Percentiles rank a stretch among this genome's conserved stretches.
Conservation (phyloP, 2,888 invertebrate species). For the Oasisia sp. region DNA sequence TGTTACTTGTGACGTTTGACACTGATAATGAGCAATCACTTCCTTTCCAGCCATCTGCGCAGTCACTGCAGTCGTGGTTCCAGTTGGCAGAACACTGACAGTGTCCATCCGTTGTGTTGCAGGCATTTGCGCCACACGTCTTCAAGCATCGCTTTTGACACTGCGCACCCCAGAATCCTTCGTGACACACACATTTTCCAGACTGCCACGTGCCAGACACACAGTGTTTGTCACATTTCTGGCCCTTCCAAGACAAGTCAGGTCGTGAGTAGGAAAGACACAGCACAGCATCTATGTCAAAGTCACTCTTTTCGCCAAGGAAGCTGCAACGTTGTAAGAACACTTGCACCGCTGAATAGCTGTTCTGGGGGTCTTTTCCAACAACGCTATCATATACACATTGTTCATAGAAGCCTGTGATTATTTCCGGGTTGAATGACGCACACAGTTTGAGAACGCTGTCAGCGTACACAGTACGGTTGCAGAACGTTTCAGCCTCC, state of each 20-base stretch:
- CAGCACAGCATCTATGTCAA: too few relatives aligned
- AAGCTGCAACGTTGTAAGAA: too few relatives aligned
- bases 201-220: background rate
- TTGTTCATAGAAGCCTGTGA: too few relatives aligned
- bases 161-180: slow-evolving; percentile 43
- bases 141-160: slow-evolving; percentile 43
- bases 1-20: slow-evolving; percentile 25
- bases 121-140: slow-evolving; percentile 45
- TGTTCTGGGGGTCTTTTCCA: too few relatives aligned
- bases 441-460: too few relatives aligned
- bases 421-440: too few relatives aligned
- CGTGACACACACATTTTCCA: slow-evolving; percentile 40
- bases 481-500: too few relatives aligned
- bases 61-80: slow-evolving; percentile 40
- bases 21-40: slow-evolving; percentile 45
- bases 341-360: too few relatives aligned
- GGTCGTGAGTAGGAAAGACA: too few relatives aligned
- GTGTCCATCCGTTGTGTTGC: slow-evolving; percentile 39
- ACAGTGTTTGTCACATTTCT: background rate
- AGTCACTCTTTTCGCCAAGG: too few relatives aligned
- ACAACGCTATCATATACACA: too few relatives aligned
- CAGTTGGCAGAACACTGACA: slow-evolving; percentile 46
- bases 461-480: too few relatives aligned
- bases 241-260: background rate
- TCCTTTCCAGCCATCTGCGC: slow-evolving; percentile 47